Conservation (phyloP, 2,113 vertebrate species). For the Dendropsophus ebraccatus region DNA sequence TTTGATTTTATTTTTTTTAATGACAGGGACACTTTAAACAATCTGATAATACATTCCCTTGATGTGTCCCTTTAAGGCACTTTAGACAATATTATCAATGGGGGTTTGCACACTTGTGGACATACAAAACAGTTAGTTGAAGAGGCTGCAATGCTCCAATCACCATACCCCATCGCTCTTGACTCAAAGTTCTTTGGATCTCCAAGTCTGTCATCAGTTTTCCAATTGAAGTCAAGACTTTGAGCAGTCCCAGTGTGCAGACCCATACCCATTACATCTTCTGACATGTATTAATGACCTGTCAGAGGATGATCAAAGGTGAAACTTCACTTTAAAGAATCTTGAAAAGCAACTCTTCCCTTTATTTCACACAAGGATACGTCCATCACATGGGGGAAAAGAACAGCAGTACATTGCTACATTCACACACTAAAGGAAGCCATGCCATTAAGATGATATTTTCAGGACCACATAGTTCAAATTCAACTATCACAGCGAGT, state of each 20-base stretch:
- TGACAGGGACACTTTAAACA: too few species aligned
- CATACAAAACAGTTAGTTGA: neutral
- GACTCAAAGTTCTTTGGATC: neutral
- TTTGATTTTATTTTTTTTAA: too few species aligned
- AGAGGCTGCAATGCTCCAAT: neutral
- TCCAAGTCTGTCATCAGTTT: neutral
- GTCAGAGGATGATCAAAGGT: conserved; percentile 5
- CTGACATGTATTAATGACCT: neutral
- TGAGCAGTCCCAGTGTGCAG: neutral
- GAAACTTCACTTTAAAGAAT: conserved; percentile 10
- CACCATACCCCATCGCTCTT: neutral
- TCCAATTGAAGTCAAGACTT: neutral
- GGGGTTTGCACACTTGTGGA: neutral
- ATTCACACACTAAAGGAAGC: too few species aligned
- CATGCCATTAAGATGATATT: too few species aligned
- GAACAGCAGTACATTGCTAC: neutral
- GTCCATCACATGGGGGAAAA: neutral
- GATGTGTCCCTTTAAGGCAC: neutral
- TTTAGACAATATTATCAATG: neutral
- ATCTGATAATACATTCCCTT: too few species aligned
- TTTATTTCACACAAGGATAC: neutral
- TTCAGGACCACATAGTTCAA: neutral
- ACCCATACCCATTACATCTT: neutral
- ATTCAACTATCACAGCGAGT: too few species aligned
- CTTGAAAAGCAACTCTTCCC: neutral